These are phyloP conservation scores for Alouatta palliata DNA, from an alignment of 2,113 vertebrate genomes.

Conservation along the genomic window DNA sequence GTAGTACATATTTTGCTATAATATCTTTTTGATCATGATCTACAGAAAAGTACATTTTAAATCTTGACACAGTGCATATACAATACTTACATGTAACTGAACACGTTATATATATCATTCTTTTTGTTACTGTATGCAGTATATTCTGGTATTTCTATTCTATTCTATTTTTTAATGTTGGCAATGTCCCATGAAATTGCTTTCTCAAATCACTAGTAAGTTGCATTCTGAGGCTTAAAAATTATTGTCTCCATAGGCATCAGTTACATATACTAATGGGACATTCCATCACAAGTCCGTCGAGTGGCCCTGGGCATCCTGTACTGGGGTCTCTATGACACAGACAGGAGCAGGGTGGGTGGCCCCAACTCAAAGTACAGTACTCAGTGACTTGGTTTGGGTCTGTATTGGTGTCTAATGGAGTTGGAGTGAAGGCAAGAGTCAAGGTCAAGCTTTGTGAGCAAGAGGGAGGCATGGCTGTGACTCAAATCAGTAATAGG, in stretches of 20 bases:
- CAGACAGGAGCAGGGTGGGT: not conserved
- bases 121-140: not conserved
- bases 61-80: not conserved
- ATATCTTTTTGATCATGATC: not conserved
- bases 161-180: not conserved
- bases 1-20: not conserved
- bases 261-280: not conserved
- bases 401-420: not conserved
- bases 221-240: not conserved
- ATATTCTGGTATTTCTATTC: constrained; percentile 44
- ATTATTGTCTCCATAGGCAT: constrained; percentile 24
- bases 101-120: not conserved
- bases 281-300: not conserved
- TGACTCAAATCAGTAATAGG: not conserved
- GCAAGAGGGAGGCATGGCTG: not conserved
- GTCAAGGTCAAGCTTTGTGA: not conserved
- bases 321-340: not conserved
- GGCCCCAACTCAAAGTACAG: not conserved
- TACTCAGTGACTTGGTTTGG: not conserved
- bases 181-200: not conserved
- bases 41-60: not conserved
- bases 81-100: not conserved
- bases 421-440: not conserved
- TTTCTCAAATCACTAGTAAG: constrained; percentile 16
- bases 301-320: not conserved